Base-by-base conservation (phyloP, 2,888 invertebrate species). In the Aromia moschata region DNA sequence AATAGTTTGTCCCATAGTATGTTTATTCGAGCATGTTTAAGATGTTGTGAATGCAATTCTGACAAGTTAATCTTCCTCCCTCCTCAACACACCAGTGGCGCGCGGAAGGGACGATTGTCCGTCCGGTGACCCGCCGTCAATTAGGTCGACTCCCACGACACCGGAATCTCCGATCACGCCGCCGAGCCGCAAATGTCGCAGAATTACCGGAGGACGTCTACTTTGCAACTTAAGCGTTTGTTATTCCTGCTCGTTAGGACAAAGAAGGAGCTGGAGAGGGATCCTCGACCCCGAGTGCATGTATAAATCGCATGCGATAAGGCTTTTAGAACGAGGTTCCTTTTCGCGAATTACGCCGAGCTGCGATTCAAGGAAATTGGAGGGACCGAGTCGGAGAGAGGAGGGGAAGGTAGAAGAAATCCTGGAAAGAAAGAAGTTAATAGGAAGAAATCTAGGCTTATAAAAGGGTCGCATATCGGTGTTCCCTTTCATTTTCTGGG, bases 211-310 rank as follows among this genome's bases (percentile, higher is more conserved):
- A 2, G 10, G 33, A 33, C 33, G 3, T 33, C 3, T 33, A 33
- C 33, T 33, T 33, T 33, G n/a, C 33, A 33, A 33, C n/a, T 33
- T 33, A 33, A 33, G 33, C n/a, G 33, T 33, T 33, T 11, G 33
- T 33, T 25, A 25, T 25, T 33, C n/a, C 33, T 10, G n/a, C 7
- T 25, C 25, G 25, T 25, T 33, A 33, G 33, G n/a, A 33, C 33
- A 11, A 33, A 33, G 33, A 10, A 33, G 11, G n/a, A 11, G n/a
- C 33, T 33, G 10, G 33, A 33, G 33, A 11, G 25, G n/a, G n/a
- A n/a, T n/a, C 7, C 7, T 25, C 7, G 25, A 25, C 25, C 25
- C 7, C 25, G 7, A 7, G 4, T 7, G 25, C 25, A 7, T 25
- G 3, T 25, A 7, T 25, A 25, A 25, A 25, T 5, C 25, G 7